phyloP scores from a whole-genome alignment of 2,888 invertebrate species.

The Aromia moschata region DNA sequence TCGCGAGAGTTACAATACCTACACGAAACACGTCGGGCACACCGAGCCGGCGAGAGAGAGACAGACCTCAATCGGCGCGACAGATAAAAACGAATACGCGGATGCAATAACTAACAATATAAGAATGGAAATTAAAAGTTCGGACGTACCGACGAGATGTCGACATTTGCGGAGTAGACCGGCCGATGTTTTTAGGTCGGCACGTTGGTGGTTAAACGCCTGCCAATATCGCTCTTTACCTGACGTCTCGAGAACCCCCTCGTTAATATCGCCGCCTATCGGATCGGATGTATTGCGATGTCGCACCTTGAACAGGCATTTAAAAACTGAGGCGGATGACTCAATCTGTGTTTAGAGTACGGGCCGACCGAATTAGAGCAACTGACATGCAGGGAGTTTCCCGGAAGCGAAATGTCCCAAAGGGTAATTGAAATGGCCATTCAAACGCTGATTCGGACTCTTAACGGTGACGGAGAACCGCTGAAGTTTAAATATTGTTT shows the following conservation, averaged over 20 bases:
- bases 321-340: slow-evolving; percentile 49
- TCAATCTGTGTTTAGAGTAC: no score
- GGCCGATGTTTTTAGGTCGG: slow-evolving; percentile 24
- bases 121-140: no score
- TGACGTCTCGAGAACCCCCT: slow-evolving; percentile 10
- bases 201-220: neutral
- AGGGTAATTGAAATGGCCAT: no score
- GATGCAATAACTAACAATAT: slow-evolving; percentile 26
- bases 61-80: slow-evolving; percentile 16
- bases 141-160: no score
- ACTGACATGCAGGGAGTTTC: no score
- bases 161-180: no score
- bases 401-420: no score
- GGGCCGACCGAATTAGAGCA: no score
- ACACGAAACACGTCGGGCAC: neutral
- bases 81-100: slow-evolving; percentile 37
- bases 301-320: slow-evolving; percentile 32
- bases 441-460: no score
- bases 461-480: no score
- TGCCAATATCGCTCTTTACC: slow-evolving; percentile 18
- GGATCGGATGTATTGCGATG: slow-evolving; percentile 12
- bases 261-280: slow-evolving; percentile 11
- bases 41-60: neutral
- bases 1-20: neutral
- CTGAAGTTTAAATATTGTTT: no score